These are phyloP conservation scores for Pyrrhosoma nymphula DNA, from an alignment of 2,888 invertebrate genomes.

Conservation along the genomic window DNA sequence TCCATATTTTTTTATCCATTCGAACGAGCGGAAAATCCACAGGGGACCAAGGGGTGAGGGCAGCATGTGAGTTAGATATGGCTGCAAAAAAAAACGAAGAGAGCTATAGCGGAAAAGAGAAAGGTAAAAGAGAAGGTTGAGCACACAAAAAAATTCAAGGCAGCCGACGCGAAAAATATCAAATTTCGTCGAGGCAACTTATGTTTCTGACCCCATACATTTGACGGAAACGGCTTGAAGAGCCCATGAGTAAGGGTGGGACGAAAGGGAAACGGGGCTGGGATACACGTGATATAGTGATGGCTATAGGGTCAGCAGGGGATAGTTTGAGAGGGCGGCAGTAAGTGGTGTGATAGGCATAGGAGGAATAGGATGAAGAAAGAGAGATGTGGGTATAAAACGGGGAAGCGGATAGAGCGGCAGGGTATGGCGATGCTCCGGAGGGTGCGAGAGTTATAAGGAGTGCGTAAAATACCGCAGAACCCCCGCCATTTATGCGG, in stretches of 20 bases:
- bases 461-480: background rate
- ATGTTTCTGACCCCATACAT: conserved; percentile 24
- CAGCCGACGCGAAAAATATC: background rate
- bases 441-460: background rate
- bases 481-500: background rate
- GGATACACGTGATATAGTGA: background rate
- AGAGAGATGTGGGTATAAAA: background rate
- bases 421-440: background rate
- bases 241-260: background rate
- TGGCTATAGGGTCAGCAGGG: background rate
- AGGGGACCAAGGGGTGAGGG: background rate
- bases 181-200: background rate
- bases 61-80: background rate
- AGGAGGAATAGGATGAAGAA: background rate
- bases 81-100: background rate
- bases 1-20: background rate
- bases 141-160: background rate
- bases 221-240: background rate
- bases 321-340: background rate
- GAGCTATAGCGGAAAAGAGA: no score
- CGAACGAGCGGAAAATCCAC: background rate
- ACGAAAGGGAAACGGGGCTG: background rate
- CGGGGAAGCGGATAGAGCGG: background rate
- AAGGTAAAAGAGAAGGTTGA: background rate
- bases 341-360: background rate